phyloP scores from a whole-genome alignment of 1,140 invertebrate species.

The Sipha flava region DNA sequence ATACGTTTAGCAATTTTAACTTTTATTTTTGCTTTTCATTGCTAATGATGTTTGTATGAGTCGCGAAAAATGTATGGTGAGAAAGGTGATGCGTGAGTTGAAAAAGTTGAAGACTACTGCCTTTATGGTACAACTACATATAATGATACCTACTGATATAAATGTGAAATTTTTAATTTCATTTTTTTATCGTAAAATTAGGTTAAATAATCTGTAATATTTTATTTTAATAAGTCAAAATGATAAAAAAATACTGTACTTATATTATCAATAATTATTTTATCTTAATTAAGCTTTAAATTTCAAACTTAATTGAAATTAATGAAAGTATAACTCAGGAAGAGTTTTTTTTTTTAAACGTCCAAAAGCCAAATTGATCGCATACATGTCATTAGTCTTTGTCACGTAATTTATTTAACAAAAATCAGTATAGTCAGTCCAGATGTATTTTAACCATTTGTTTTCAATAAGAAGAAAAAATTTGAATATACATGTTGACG shows the following conservation, averaged over 20 bases:
- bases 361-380: background rate
- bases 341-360: background rate
- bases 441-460: background rate
- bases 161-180: too few species aligned
- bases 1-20: too few species aligned
- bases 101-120: too few species aligned
- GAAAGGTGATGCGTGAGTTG: too few species aligned
- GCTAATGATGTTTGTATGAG: too few species aligned
- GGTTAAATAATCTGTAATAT: too few species aligned
- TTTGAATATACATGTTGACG: background rate
- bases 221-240: background rate
- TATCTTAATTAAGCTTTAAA: conserved; percentile 16
- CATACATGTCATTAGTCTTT: conserved; percentile 12
- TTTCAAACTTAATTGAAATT: conserved; percentile 14
- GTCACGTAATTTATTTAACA: conserved; percentile 6
- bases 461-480: background rate
- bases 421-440: conserved; percentile 10
- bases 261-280: background rate
- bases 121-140: too few species aligned
- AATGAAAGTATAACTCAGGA: conserved; percentile 13
- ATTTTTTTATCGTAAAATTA: too few species aligned
- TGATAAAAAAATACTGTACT: background rate
- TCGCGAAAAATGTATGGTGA: too few species aligned
- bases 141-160: too few species aligned
- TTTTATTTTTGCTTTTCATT: too few species aligned